Base-by-base conservation (phyloP, 2,888 invertebrate species). In the Mimas tiliae region DNA sequence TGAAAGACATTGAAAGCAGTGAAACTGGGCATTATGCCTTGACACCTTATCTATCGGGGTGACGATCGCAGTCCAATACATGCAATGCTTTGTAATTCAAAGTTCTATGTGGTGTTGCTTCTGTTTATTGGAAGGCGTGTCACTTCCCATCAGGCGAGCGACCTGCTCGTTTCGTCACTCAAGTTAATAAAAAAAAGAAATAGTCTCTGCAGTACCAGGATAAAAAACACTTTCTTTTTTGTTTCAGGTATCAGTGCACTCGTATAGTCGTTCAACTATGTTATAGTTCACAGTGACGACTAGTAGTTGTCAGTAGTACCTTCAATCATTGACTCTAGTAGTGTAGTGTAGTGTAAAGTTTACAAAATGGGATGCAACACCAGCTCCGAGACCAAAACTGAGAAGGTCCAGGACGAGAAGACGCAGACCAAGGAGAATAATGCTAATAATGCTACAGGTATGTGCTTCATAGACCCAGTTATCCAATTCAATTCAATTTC, bases 291-390 rank as follows among this genome's bases (percentile, higher is more conserved):
- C n/a, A 51, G 69, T 33, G 51, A 38, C 64, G 12, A 70, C 1
- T 65, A 70, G 70, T 68, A 69, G 73, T 74, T 73, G 68, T 70
- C 68, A 47, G 33, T 45, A 63, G 67, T 67, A 68, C 19, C 67
- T 38, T 55, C 27, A 27, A 3, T 63, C 68, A 63, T 70, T 70
- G 65, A 72, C 68, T 52, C 66, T 72, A 52, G 42, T 70, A 68
- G 50, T 74, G 68, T 76, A 68, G 47, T 70, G 63, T 70, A 69
- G 71, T 27, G 27, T 74, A 55, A 65, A 70, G 70, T 71, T 69
- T 62, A 68, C 75, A 76, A 72, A 67, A 89, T 89, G 89, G 89
- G 89, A 45, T 89, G 89, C 80, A 89, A 88, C 70, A 89, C 89
- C 0, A 89, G 89, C 69, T 85, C 88, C 1, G 89, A 88, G 65